Evolutionary conservation across 2,113 vertebrate genomes (phyloP).

Genomic region (Malurus elegans): DNA sequence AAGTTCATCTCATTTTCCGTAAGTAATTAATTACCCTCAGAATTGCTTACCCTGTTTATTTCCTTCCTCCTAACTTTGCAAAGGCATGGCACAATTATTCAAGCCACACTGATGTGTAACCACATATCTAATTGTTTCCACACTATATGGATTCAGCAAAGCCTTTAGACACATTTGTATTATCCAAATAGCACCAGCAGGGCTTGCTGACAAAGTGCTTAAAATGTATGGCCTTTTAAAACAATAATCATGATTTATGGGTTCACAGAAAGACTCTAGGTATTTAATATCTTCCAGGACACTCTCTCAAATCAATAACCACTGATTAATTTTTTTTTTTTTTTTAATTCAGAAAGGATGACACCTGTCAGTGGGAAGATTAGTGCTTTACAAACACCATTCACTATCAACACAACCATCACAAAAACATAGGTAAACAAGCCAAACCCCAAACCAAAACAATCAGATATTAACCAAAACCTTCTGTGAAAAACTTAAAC

Average conservation of each 20-base stretch:
- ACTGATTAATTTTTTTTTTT: background rate
- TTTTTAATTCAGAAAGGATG: background rate
- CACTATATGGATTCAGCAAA: background rate
- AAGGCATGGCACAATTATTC: slow-evolving; percentile 27
- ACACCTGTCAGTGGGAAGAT: background rate
- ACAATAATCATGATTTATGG: slow-evolving; percentile 47
- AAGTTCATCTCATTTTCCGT: slow-evolving; percentile 26
- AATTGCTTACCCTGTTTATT: slow-evolving; percentile 34
- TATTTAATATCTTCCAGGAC: slow-evolving; percentile 51
- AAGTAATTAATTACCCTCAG: slow-evolving; percentile 39
- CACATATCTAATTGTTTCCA: slow-evolving; percentile 31
- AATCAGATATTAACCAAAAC: slow-evolving; percentile 38
- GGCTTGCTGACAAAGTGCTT: slow-evolving; percentile 28
- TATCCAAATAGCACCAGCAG: background rate
- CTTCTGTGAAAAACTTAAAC: slow-evolving; percentile 18
- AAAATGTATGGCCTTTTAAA: slow-evolving; percentile 51
- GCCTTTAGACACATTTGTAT: background rate
- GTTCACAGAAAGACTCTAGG: slow-evolving; percentile 24
- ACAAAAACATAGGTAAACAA: slow-evolving; percentile 74
- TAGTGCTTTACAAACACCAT: slow-evolving; percentile 69
- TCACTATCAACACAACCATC: slow-evolving; percentile 72
- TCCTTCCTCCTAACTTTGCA: slow-evolving; percentile 17
- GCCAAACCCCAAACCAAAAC: slow-evolving; percentile 36
- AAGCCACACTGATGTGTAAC: slow-evolving; percentile 1
- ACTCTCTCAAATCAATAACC: slow-evolving; percentile 42